These are phyloP conservation scores for Drosophila anomalipes DNA, from an alignment of 2,888 invertebrate species.

Conservation along the genomic window DNA sequence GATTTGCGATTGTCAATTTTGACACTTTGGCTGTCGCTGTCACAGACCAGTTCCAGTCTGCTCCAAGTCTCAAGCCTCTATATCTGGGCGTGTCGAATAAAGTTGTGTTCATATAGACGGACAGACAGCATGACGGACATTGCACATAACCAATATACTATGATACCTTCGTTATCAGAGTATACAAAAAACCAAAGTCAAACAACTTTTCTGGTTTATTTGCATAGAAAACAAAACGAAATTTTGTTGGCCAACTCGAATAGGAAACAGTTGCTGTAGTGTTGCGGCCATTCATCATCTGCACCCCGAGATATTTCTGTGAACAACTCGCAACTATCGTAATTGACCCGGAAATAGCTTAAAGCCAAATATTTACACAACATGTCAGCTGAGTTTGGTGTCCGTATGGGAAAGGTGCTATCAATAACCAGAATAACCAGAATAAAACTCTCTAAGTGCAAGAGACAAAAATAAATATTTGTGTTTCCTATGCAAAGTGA, in stretches of 20 bases:
- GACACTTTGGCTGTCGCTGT: neutral
- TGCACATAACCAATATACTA: too few species aligned
- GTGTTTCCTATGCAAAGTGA: constrained; percentile 38
- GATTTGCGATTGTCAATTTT: neutral
- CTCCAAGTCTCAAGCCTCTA: too few species aligned
- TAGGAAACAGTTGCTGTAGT: constrained; percentile 14
- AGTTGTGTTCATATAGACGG: too few species aligned
- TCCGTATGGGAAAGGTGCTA: neutral
- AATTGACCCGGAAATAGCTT: constrained; percentile 64
- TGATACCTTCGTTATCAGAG: neutral
- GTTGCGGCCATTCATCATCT: constrained; percentile 39
- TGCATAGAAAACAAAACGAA: constrained; percentile 9
- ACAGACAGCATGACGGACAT: too few species aligned
- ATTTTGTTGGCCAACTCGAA: constrained; percentile 14
- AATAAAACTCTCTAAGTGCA: constrained; percentile 23
- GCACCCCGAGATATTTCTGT: constrained; percentile 30
- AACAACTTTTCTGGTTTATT: constrained; percentile 22
- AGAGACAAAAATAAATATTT: constrained; percentile 46
- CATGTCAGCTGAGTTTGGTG: constrained; percentile 13
- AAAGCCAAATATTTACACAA: constrained; percentile 57
- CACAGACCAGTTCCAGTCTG: neutral
- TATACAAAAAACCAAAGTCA: neutral
- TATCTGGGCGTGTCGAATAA: too few species aligned
- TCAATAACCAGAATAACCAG: constrained; percentile 32
- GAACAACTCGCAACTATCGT: constrained; percentile 34